Evolutionary conservation across 2,888 invertebrate genomes (phyloP).

Genomic region (Arrhopalites spinosus): DNA sequence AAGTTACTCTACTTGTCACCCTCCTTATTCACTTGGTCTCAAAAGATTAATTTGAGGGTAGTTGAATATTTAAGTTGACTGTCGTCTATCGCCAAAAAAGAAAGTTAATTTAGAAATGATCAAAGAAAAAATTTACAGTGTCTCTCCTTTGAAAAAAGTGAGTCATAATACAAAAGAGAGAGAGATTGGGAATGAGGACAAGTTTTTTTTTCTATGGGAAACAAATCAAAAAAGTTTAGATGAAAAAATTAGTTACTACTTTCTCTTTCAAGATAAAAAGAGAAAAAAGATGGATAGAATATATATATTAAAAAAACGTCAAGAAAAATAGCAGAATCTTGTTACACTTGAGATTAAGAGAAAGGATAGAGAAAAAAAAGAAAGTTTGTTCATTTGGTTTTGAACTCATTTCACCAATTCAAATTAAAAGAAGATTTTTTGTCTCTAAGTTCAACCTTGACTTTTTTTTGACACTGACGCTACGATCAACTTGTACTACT

Average conservation of each 20-base stretch:
- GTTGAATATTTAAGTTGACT: too few relatives aligned
- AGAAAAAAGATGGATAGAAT: neutral
- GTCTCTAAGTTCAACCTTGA: too few relatives aligned
- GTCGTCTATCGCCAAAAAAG: too few relatives aligned
- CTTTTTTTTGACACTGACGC: too few relatives aligned
- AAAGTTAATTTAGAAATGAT: neutral
- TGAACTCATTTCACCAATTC: too few relatives aligned
- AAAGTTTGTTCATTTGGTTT: too few relatives aligned
- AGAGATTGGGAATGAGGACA: neutral
- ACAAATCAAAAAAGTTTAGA: conserved; percentile 28
- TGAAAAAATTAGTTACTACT: conserved; percentile 12
- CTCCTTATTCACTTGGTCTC: too few relatives aligned
- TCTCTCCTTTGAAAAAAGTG: neutral
- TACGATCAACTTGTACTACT: too few relatives aligned
- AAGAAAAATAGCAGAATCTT: neutral
- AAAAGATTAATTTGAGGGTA: too few relatives aligned
- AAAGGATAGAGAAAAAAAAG: neutral
- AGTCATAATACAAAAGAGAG: neutral
- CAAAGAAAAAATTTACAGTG: neutral
- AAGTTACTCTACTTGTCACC: too few relatives aligned
- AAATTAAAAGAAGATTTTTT: too few relatives aligned
- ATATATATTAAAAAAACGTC: neutral
- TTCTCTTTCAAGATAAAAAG: neutral
- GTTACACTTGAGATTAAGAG: neutral
- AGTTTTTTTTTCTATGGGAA: conserved; percentile 17